These are phyloP conservation scores for Aspidiotus rigidus DNA, from an alignment of 2,888 invertebrate species.

Conservation along the genomic window DNA sequence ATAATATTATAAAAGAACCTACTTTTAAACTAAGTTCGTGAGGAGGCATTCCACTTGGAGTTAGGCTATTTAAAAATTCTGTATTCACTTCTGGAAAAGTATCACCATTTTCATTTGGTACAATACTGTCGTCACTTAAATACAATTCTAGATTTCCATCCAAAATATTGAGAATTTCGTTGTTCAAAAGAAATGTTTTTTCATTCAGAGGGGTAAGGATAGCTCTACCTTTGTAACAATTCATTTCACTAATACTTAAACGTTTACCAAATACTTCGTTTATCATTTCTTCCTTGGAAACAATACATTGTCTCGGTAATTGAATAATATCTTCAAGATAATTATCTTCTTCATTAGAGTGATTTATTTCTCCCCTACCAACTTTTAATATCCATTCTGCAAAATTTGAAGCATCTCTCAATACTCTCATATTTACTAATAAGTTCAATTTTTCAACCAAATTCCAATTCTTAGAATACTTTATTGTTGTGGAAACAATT, in stretches of 20 bases:
- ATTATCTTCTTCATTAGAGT: not conserved
- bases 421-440: not conserved
- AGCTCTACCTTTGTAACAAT: not conserved
- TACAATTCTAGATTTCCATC: not conserved
- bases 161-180: not conserved
- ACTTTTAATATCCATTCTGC: slow-evolving; percentile 1
- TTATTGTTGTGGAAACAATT: not conserved
- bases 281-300: not conserved
- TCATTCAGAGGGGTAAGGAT: not conserved
- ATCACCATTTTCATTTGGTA: not conserved
- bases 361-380: not conserved
- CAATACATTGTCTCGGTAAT: not conserved
- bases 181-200: not conserved
- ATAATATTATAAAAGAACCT: not conserved
- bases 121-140: not conserved
- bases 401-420: not conserved
- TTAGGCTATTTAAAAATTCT: slow-evolving; percentile 1
- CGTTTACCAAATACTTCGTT: not conserved
- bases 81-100: not conserved
- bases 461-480: not conserved
- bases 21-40: not conserved
- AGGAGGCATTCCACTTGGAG: not conserved
- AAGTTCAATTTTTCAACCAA: not conserved
- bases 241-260: not conserved
- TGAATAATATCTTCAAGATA: not conserved